Percentiles rank a stretch among this genome's conserved stretches.
Evolutionary conservation across 2,797 vertebrate genomes (phyloP).

Genomic region (Xerus rutilus): DNA sequence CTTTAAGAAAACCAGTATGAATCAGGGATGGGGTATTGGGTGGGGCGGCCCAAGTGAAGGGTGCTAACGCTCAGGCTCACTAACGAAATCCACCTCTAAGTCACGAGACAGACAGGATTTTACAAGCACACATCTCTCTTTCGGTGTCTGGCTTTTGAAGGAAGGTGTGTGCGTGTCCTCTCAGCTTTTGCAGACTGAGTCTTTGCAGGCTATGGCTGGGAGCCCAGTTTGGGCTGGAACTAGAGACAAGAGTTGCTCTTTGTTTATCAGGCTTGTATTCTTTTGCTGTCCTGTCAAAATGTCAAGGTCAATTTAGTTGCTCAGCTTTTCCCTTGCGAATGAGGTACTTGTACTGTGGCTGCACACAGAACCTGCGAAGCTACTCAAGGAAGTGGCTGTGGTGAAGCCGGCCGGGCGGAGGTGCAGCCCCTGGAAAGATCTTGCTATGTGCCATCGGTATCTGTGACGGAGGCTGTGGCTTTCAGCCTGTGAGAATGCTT

Average conservation of each 20-base stretch:
- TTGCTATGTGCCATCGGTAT: not conserved
- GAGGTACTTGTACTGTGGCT: not conserved
- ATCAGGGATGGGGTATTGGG: rapidly evolving
- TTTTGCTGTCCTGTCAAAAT: not conserved
- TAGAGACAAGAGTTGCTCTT: not conserved
- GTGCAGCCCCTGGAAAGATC: not conserved
- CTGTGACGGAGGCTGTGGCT: not conserved
- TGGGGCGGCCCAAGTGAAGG: rapidly evolving
- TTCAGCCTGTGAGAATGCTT: conserved; percentile 45
- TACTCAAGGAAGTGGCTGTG: conserved; percentile 28
- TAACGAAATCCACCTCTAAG: not conserved
- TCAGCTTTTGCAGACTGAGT: not conserved
- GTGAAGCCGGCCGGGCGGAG: not conserved
- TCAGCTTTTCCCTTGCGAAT: not conserved
- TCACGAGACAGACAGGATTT: not conserved
- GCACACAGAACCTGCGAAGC: not conserved
- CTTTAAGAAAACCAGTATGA: not conserved
- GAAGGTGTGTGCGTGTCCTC: rapidly evolving
- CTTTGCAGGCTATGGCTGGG: not conserved
- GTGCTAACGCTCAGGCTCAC: rapidly evolving
- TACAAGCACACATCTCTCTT: rapidly evolving
- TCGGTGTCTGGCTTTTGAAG: not conserved
- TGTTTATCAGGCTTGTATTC: rapidly evolving
- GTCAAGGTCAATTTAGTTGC: not conserved
- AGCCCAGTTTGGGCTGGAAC: not conserved